Evolutionary conservation across 1,140 invertebrate species (phyloP), one percentile per base, ranked within the genome.

Genomic region (Ericerus pela): DNA sequence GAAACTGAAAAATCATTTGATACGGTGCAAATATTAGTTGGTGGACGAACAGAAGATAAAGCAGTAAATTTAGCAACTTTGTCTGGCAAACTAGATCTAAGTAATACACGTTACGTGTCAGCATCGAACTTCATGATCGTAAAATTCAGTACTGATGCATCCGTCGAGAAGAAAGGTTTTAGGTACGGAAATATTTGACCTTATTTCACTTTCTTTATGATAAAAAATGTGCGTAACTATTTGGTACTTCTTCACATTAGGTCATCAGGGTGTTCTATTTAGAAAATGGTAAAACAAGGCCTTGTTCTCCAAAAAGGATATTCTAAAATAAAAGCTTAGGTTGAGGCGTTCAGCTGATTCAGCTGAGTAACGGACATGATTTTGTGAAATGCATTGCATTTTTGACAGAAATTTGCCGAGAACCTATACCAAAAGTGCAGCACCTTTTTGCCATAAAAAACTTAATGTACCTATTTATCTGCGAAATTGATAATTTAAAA

Each of bases 51-150:
- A 2, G 93, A 96, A 73, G 88, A 95, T 57, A 88, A 92, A 62
- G 85, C 90, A 14, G 84, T 91, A 2, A 90, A 87, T 60, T 71
- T 96, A 58, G 88, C 87, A 0, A 94, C 89, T 0, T 69, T 97
- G 6, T 96, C 92, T 10, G 93, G 93, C 56, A 82, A 86, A 70
- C 79, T 85, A 68, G 83, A 90, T 66, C 67, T 89, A 52, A 80
- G 83, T 37, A 84, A 78, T 57, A 84, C 84, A 65, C 78, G 87
- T 2, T 94, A 87, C 69, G 87, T 91, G 3, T 94, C 92, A 0
- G 92, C 90, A 16, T 93, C 90, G 14, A 97, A 97, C 69, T 94
- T 96, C 62, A 96, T 98, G 89, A 93, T 96, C 56, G 81, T 98
- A 58, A 95, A 94, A 70, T 97, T 97, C 72, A 87, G 86, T 61